phyloP scores from a whole-genome alignment of 2,113 vertebrate species.

The Oryzias curvinotus region DNA sequence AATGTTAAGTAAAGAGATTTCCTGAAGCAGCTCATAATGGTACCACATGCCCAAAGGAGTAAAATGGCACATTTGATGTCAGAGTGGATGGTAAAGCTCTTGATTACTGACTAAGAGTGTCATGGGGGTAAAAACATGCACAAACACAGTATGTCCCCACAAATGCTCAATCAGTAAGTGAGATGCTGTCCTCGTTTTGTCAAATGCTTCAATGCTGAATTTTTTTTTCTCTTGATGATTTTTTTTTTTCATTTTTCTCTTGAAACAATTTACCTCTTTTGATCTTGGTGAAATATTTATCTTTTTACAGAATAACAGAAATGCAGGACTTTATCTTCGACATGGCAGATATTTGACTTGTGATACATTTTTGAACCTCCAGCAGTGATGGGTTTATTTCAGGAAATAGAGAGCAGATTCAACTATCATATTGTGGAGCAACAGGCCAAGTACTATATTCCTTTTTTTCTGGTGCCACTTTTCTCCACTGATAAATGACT shows the following conservation, averaged over 20 bases:
- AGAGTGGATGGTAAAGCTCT: constrained; percentile 7
- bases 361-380: constrained; percentile 48
- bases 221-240: constrained; percentile 24
- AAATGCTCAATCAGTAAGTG: constrained; percentile 8
- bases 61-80: neutral
- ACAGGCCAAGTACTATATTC: constrained; percentile 56
- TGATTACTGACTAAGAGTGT: neutral
- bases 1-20: neutral
- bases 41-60: neutral
- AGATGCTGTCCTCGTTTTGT: constrained; percentile 15
- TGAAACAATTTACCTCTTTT: neutral
- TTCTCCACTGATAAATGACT: constrained; percentile 81
- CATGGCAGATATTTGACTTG: constrained; percentile 43
- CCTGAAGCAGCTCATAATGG: neutral
- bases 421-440: constrained; percentile 56
- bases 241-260: constrained; percentile 10
- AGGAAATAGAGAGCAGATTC: constrained; percentile 53
- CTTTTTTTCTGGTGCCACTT: constrained; percentile 60
- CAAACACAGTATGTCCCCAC: neutral
- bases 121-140: neutral
- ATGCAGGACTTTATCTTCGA: constrained; percentile 15
- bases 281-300: constrained; percentile 5
- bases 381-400: constrained; percentile 49
- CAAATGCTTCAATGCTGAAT: constrained; percentile 11
- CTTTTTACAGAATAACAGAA: constrained; percentile 19